A percentile compares a stretch with the other conserved stretches of the same genome.
Evolutionary conservation across 2,797 vertebrate genomes (phyloP).

Genomic region (Leptatherina wallacei): DNA sequence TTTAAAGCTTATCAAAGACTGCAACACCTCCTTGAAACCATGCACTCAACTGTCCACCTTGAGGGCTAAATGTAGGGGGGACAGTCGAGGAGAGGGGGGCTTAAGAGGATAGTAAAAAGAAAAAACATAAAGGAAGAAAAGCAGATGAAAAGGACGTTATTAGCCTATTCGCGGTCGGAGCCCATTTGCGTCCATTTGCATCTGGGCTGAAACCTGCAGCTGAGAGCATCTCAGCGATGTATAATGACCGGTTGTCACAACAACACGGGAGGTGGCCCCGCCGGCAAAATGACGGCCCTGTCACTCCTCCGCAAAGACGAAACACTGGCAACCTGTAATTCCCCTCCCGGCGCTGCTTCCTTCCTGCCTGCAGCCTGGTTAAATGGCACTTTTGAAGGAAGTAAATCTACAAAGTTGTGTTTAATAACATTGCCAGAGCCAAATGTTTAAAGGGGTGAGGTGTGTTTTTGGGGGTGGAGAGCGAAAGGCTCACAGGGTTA

Average conservation of each 20-base stretch:
- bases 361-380: conserved; percentile 94
- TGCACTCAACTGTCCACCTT: conserved; percentile 86
- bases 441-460: conserved; percentile 87
- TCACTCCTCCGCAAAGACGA: conserved; percentile 92
- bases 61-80: conserved; percentile 58
- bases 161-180: conserved; percentile 93
- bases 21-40: conserved; percentile 12
- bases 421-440: conserved; percentile 94
- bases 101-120: conserved; percentile 52
- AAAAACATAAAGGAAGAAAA: conserved; percentile 62
- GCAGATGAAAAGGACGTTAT: conserved; percentile 88
- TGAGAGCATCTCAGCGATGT: conserved; percentile 95
- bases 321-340: conserved; percentile 99
- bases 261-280: conserved; percentile 96
- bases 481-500: conserved; percentile 91
- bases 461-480: conserved; percentile 71
- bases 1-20: conserved; percentile 17
- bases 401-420: conserved; percentile 97
- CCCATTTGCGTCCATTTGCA: conserved; percentile 99
- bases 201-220: conserved; percentile 94
- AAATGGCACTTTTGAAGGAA: conserved; percentile 99
- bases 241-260: conserved; percentile 99
- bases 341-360: conserved; percentile 83
- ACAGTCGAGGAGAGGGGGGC: conserved; percentile 2
- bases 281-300: conserved; percentile 98